Evolutionary conservation across 2,888 invertebrate genomes (phyloP).

Genomic region (Nomada fucata): DNA sequence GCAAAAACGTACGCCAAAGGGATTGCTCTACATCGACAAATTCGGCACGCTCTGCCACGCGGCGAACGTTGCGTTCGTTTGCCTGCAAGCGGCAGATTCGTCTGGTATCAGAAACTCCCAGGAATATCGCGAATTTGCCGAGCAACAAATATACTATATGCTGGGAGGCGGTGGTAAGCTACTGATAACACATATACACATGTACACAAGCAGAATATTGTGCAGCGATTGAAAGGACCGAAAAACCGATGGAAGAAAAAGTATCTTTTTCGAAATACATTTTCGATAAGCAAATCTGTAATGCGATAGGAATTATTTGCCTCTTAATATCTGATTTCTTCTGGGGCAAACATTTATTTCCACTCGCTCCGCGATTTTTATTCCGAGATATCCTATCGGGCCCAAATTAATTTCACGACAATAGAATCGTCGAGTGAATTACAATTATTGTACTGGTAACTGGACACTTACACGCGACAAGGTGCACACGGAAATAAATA

Average conservation of each 20-base stretch:
- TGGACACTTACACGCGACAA: no score
- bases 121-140: slow-evolving; percentile 85
- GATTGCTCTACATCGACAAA: slow-evolving; percentile 85
- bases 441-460: no score
- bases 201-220: neutral
- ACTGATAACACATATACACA: neutral
- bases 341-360: no score
- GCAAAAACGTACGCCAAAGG: slow-evolving; percentile 85
- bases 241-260: no score
- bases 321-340: no score
- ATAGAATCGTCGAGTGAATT: no score
- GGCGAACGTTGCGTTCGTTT: slow-evolving; percentile 86
- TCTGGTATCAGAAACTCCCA: slow-evolving; percentile 70
- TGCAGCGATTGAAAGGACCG: neutral
- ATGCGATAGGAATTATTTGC: neutral
- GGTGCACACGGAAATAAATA: no score
- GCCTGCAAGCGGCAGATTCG: slow-evolving; percentile 83
- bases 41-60: slow-evolving; percentile 86
- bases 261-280: neutral
- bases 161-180: slow-evolving; percentile 83
- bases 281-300: neutral
- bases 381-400: no score
- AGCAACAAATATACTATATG: slow-evolving; percentile 86
- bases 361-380: no score
- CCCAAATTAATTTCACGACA: no score